phyloP scores from a whole-genome alignment of 1,140 invertebrate genomes.

The Drosophila lacertosa region DNA sequence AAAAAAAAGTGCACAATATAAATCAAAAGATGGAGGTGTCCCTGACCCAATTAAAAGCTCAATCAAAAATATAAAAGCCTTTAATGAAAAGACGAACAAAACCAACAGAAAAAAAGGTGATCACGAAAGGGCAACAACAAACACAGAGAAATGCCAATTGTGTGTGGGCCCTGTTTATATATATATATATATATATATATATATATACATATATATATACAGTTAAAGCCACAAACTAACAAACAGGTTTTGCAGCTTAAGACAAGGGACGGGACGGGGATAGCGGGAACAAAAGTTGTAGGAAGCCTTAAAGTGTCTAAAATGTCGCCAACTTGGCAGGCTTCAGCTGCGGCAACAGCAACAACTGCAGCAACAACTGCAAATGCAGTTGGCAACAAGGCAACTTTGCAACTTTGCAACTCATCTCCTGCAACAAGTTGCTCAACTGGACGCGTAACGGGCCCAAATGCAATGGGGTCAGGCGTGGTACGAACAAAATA shows the following conservation, averaged over 20 bases:
- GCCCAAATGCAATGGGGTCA: slow-evolving; percentile 41
- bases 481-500: neutral
- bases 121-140: slow-evolving; percentile 40
- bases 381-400: slow-evolving; percentile 36
- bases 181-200: neutral
- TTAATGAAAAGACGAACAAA: slow-evolving; percentile 26
- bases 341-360: slow-evolving; percentile 18
- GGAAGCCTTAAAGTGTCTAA: slow-evolving; percentile 75
- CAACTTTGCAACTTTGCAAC: slow-evolving; percentile 20
- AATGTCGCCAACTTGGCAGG: slow-evolving; percentile 78
- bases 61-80: slow-evolving; percentile 32
- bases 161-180: slow-evolving; percentile 14
- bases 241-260: slow-evolving; percentile 28
- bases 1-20: slow-evolving; percentile 12
- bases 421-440: slow-evolving; percentile 45
- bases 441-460: slow-evolving; percentile 44
- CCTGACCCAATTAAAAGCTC: slow-evolving; percentile 68
- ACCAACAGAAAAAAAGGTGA: slow-evolving; percentile 25
- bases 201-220: slow-evolving; percentile 1
- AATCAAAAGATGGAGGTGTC: slow-evolving; percentile 35
- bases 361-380: neutral
- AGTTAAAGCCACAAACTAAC: slow-evolving; percentile 25
- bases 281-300: slow-evolving; percentile 31
- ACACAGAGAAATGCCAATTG: slow-evolving; percentile 8
- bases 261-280: neutral